Conservation (phyloP, 2,113 vertebrate species). For the Cynoglossus semilaevis region DNA sequence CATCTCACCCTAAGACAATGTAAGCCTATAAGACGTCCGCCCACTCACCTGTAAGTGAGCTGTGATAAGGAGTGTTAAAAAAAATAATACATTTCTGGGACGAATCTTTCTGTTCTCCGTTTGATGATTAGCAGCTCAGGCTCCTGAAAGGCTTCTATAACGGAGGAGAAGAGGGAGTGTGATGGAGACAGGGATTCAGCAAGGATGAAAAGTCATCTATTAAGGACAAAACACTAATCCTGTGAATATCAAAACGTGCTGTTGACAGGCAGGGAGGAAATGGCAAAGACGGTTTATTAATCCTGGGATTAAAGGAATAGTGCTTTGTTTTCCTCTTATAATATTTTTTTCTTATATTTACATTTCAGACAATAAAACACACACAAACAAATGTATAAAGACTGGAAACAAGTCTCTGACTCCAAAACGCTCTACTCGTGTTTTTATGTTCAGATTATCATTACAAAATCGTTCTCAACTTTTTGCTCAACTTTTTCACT, state of each 20-base stretch:
- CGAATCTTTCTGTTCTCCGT: conserved; percentile 14
- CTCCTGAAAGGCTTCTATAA: conserved; percentile 27
- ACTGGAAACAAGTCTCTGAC: background rate
- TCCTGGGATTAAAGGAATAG: too few species aligned
- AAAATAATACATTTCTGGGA: conserved; percentile 32
- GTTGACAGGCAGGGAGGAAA: conserved; percentile 21
- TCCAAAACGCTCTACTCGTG: background rate
- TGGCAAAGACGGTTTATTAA: too few species aligned
- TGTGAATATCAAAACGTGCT: conserved; percentile 29
- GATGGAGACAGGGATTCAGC: conserved; percentile 38
- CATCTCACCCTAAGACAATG: conserved; percentile 25
- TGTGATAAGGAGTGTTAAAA: conserved; percentile 1
- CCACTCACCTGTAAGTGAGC: conserved; percentile 36
- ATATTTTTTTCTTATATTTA: too few species aligned
- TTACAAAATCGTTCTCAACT: conserved; percentile 69
- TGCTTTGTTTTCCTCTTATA: conserved; percentile 4
- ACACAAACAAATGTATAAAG: too few species aligned
- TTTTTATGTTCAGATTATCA: conserved; percentile 66
- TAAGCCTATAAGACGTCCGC: conserved; percentile 22
- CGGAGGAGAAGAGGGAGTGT: conserved; percentile 19
- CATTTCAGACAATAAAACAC: too few species aligned
- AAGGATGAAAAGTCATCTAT: conserved; percentile 50
- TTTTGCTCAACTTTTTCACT: conserved; percentile 75
- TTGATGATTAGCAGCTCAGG: conserved; percentile 34
- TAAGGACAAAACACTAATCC: conserved; percentile 44